Conservation (phyloP, 1,140 invertebrate genomes). For the Tachypleus tridentatus region DNA sequence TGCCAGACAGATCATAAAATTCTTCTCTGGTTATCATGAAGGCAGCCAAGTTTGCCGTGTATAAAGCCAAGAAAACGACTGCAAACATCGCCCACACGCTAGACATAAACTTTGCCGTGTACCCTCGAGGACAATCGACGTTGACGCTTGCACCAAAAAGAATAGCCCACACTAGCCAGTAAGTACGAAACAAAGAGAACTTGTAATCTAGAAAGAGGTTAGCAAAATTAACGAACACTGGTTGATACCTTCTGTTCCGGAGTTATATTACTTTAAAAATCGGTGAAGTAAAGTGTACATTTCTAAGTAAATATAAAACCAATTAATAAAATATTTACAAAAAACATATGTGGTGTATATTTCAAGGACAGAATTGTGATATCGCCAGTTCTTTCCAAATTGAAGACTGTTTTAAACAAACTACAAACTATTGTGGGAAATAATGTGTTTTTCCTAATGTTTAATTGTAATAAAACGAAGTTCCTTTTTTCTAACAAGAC, state of each 20-base stretch:
- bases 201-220: constrained; percentile 42
- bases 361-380: constrained; percentile 1
- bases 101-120: constrained; percentile 86
- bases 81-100: constrained; percentile 98
- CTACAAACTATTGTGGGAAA: no score
- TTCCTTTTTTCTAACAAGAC: no score
- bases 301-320: neutral
- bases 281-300: neutral
- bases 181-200: constrained; percentile 90
- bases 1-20: constrained; percentile 81
- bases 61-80: constrained; percentile 79
- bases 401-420: no score
- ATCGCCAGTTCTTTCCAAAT: no score
- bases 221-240: neutral
- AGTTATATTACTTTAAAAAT: no score
- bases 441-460: no score
- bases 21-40: constrained; percentile 99
- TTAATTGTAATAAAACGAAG: no score
- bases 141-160: constrained; percentile 94
- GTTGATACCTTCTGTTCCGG: no score
- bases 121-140: constrained; percentile 85
- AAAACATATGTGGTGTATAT: neutral
- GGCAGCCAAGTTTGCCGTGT: constrained; percentile 93
- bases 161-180: constrained; percentile 98
- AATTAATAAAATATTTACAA: constrained; percentile 3